Evolutionary conservation across 2,888 invertebrate genomes (phyloP).

Genomic region (Odontomyia ornata): DNA sequence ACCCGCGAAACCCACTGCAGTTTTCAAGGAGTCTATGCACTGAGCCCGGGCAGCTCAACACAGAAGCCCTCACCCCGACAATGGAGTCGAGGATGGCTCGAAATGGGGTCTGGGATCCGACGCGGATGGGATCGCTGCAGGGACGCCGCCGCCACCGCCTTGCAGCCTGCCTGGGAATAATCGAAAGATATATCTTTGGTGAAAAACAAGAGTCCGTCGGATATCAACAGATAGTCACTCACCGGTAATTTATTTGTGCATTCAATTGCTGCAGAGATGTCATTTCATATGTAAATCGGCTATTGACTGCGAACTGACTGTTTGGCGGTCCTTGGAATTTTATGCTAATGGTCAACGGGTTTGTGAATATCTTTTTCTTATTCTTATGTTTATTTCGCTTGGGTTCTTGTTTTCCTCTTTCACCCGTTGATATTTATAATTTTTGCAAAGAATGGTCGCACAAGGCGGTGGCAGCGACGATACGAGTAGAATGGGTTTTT

Average conservation of each 20-base stretch:
- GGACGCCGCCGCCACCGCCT: background rate
- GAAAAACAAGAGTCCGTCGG: constrained; percentile 43
- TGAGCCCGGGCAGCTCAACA: background rate
- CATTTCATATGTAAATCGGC: constrained; percentile 50
- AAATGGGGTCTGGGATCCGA: too few relatives aligned
- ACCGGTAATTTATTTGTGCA: constrained; percentile 61
- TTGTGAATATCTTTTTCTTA: background rate
- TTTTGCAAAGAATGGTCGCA: too few relatives aligned
- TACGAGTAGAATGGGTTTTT: too few relatives aligned
- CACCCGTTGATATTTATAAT: too few relatives aligned
- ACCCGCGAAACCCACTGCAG: background rate
- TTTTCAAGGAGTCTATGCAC: background rate
- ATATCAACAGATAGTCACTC: constrained; percentile 53
- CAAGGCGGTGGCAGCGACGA: too few relatives aligned
- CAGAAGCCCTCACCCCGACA: background rate
- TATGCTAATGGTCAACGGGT: constrained; percentile 21
- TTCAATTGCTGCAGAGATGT: constrained; percentile 59
- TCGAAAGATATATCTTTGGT: constrained; percentile 21
- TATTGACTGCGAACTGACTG: constrained; percentile 18
- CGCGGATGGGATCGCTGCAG: too few relatives aligned
- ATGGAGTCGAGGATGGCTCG: too few relatives aligned
- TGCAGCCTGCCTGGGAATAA: background rate
- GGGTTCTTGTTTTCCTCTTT: too few relatives aligned
- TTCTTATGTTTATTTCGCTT: too few relatives aligned
- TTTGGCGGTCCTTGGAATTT: constrained; percentile 33